Percentiles rank a stretch among this genome's conserved stretches.
Conservation (phyloP, 2,888 invertebrate species). For the Tetragonisca angustula region DNA sequence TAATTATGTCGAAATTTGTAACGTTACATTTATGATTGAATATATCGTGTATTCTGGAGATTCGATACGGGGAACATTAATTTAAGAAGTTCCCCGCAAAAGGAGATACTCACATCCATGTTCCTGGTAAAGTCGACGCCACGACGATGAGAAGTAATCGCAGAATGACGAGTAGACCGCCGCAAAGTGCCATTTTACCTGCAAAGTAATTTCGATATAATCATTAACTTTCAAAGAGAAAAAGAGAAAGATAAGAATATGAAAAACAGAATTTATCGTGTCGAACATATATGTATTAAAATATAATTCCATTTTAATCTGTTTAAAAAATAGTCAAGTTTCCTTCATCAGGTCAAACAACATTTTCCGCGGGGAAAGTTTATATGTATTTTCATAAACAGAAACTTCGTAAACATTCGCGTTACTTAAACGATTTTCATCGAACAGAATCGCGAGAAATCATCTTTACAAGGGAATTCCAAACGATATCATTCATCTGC, state of each 20-base stretch:
- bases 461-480: not conserved
- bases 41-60: not conserved
- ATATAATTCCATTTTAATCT: not conserved
- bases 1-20: not conserved
- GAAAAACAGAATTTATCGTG: not conserved
- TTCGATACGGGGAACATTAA: not conserved
- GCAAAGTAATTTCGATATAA: slow-evolving; percentile 30
- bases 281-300: not conserved
- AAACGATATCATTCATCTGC: not conserved
- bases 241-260: not conserved
- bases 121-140: slow-evolving; percentile 68
- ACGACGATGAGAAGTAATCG: slow-evolving; percentile 63
- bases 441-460: not conserved
- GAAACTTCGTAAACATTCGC: not conserved
- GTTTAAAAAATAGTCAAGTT: not conserved
- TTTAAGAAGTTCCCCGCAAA: not conserved
- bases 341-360: not conserved
- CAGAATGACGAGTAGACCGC: slow-evolving; percentile 60
- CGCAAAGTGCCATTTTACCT: slow-evolving; percentile 64
- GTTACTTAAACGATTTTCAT: not conserved
- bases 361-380: not conserved
- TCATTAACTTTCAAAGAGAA: not conserved
- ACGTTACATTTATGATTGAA: not conserved
- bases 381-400: not conserved
- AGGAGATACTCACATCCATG: slow-evolving; percentile 72